phyloP scores from a whole-genome alignment of 2,797 vertebrate species.

The Phoebastria nigripes region DNA sequence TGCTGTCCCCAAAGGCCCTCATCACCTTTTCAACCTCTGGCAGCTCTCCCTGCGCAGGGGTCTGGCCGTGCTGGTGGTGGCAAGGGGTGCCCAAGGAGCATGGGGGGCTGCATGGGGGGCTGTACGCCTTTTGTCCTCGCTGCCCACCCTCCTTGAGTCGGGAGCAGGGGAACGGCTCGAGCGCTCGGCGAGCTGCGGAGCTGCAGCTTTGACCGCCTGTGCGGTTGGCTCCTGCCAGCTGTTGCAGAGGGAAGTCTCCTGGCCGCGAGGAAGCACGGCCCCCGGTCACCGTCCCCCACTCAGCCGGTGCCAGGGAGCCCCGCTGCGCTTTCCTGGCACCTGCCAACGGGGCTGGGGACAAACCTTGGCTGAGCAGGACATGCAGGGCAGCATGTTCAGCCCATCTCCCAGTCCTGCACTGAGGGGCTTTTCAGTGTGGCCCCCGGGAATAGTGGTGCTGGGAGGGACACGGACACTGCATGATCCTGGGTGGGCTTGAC shows the following conservation, averaged over 20 bases:
- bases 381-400: neutral
- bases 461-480: neutral
- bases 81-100: rapidly evolving
- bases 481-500: neutral
- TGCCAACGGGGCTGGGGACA: neutral
- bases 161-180: neutral
- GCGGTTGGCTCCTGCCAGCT: rapidly evolving
- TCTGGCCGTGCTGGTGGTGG: rapidly evolving
- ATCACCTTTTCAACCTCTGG: neutral
- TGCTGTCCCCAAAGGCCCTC: neutral
- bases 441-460: neutral
- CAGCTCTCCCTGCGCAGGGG: rapidly evolving
- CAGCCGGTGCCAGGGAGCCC: neutral
- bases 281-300: rapidly evolving
- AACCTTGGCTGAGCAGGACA: neutral
- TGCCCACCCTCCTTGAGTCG: rapidly evolving
- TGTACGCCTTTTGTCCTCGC: neutral
- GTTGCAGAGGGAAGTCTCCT: neutral
- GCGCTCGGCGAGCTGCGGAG: rapidly evolving
- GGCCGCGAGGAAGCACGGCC: rapidly evolving
- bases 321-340: neutral
- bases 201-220: rapidly evolving
- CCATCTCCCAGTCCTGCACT: neutral
- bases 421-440: rapidly evolving
- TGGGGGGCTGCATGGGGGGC: rapidly evolving